Evolutionary conservation across 1,140 invertebrate species (phyloP).

Genomic region (Nomia melanderi): DNA sequence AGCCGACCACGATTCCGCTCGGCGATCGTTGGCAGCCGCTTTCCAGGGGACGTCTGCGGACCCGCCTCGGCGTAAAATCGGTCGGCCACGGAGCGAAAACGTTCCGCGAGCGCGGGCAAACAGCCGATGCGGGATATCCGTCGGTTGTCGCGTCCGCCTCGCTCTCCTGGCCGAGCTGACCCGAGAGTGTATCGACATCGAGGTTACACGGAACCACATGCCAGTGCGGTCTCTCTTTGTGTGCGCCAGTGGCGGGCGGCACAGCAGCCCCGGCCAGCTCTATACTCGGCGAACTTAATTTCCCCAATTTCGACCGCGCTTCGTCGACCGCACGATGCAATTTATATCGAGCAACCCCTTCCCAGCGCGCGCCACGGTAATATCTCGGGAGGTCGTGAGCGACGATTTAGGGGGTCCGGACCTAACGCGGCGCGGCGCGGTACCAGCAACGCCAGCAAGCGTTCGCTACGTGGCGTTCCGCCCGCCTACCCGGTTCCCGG

Average conservation of each 20-base stretch:
- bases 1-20: too few relatives aligned
- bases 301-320: constrained; percentile 69
- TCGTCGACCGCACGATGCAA: constrained; percentile 68
- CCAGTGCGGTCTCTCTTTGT: constrained; percentile 64
- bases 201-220: constrained; percentile 63
- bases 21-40: neutral
- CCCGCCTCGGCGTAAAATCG: neutral
- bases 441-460: too few relatives aligned
- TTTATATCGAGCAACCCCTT: constrained; percentile 58
- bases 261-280: constrained; percentile 42
- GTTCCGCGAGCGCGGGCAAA: constrained; percentile 35
- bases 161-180: constrained; percentile 38
- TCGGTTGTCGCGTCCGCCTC: constrained; percentile 26
- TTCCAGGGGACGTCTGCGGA: neutral
- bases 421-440: neutral
- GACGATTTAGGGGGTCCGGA: constrained; percentile 56
- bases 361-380: constrained; percentile 46
- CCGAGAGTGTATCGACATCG: constrained; percentile 57
- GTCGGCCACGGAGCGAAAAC: neutral
- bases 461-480: too few relatives aligned
- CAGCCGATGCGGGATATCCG: constrained; percentile 26
- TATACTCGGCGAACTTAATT: constrained; percentile 66
- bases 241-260: constrained; percentile 40
- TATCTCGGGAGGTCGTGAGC: constrained; percentile 59
- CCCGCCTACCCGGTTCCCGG: too few relatives aligned